These are phyloP conservation scores for Leptestheria dahalacensis DNA, from an alignment of 1,140 invertebrate genomes.

Conservation along the genomic window DNA sequence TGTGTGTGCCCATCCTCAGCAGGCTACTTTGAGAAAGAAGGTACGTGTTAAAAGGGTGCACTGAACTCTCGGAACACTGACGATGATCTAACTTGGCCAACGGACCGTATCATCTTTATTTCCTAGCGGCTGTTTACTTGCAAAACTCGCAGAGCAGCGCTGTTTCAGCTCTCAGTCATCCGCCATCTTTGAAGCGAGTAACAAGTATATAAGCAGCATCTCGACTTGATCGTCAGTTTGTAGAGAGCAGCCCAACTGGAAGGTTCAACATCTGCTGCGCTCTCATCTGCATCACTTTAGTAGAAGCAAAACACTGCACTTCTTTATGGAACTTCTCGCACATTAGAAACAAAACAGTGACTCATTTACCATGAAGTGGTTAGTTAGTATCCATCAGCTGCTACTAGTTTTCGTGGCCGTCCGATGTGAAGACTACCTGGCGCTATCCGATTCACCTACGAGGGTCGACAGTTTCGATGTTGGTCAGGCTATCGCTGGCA, in stretches of 20 bases:
- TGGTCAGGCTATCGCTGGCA: background rate
- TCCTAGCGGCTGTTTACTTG: too few species aligned
- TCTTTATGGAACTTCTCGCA: too few species aligned
- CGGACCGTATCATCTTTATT: background rate
- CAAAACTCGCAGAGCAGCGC: too few species aligned
- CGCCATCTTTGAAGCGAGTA: too few species aligned
- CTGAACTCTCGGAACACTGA: background rate
- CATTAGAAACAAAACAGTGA: background rate
- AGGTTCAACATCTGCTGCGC: too few species aligned
- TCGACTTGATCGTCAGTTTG: too few species aligned
- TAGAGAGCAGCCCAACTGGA: too few species aligned
- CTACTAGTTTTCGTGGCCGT: background rate
- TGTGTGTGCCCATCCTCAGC: background rate
- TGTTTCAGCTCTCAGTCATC: too few species aligned
- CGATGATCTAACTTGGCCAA: background rate
- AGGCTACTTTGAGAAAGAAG: background rate
- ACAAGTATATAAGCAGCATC: too few species aligned
- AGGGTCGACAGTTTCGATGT: background rate
- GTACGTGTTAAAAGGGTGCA: background rate
- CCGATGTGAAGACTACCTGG: background rate
- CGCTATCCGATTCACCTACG: background rate
- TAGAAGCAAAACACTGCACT: too few species aligned
- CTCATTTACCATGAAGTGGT: background rate
- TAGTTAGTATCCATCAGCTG: background rate
- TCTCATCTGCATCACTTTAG: too few species aligned